Conservation (phyloP, 2,888 invertebrate genomes). For the Protula sp. region DNA sequence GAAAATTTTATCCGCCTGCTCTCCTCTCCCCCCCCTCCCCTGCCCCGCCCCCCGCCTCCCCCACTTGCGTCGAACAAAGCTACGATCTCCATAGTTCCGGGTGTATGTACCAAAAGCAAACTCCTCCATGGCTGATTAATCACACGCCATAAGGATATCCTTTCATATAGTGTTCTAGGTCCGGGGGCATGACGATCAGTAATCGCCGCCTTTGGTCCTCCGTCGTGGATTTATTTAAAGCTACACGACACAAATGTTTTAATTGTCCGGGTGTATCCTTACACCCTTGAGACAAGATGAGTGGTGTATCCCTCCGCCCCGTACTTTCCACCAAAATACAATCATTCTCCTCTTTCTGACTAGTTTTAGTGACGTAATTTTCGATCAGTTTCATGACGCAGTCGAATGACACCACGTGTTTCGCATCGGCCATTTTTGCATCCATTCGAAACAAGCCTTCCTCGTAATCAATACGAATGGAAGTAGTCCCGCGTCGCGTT, state of each 20-base stretch:
- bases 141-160: no score
- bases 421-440: slow-evolving; percentile 54
- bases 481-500: slow-evolving; percentile 75
- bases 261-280: slow-evolving; percentile 61
- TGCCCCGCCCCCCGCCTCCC: no score
- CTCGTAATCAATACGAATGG: slow-evolving; percentile 72
- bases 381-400: slow-evolving; percentile 71
- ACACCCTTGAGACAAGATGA: slow-evolving; percentile 66
- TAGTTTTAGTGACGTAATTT: slow-evolving; percentile 64
- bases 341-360: no score
- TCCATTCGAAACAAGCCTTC: no score
- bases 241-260: slow-evolving; percentile 69
- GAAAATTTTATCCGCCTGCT: no score
- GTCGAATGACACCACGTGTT: slow-evolving; percentile 66
- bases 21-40: no score
- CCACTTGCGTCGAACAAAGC: no score
- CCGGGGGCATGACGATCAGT: not conserved
- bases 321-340: slow-evolving; percentile 71
- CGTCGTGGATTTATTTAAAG: slow-evolving; percentile 56
- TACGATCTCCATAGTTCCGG: no score
- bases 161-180: not conserved
- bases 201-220: not conserved
- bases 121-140: no score
- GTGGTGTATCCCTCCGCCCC: slow-evolving; percentile 71
- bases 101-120: no score